Percentiles rank a stretch among this genome's conserved stretches.
Evolutionary conservation across 2,797 vertebrate species (phyloP).

Genomic region (Cyprinodon diabolis): DNA sequence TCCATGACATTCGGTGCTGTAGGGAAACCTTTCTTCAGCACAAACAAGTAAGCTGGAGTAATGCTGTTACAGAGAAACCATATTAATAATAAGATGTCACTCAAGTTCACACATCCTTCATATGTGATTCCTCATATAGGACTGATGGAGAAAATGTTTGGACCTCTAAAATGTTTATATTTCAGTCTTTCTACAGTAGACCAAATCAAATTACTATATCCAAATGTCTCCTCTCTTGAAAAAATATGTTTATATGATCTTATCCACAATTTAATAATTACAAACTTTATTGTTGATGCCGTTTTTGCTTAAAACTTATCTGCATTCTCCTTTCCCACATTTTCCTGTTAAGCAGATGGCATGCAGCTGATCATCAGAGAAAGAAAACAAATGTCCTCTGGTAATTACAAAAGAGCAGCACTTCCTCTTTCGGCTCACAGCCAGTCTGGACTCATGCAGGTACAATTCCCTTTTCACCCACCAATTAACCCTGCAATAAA

Average conservation of each 20-base stretch:
- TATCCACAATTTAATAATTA: not conserved
- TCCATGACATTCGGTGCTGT: not conserved
- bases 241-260: not conserved
- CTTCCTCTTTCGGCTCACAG: not conserved
- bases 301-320: not conserved
- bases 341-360: not conserved
- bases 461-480: constrained; percentile 56
- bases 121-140: not conserved
- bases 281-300: not conserved
- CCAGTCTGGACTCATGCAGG: constrained; percentile 30
- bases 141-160: not conserved
- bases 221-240: not conserved
- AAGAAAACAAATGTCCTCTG: not conserved
- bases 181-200: not conserved
- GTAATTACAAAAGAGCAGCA: not conserved
- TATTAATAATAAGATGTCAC: not conserved
- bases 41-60: too few species aligned
- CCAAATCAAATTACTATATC: not conserved
- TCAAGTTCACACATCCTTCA: not conserved
- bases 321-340: not conserved
- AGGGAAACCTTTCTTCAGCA: too few species aligned
- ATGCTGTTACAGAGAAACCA: not conserved
- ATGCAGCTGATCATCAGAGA: not conserved
- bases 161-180: not conserved
- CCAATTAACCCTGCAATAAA: constrained; percentile 75